Base-by-base conservation (phyloP, 1,140 invertebrate species). In the Lucilia sericata region DNA sequence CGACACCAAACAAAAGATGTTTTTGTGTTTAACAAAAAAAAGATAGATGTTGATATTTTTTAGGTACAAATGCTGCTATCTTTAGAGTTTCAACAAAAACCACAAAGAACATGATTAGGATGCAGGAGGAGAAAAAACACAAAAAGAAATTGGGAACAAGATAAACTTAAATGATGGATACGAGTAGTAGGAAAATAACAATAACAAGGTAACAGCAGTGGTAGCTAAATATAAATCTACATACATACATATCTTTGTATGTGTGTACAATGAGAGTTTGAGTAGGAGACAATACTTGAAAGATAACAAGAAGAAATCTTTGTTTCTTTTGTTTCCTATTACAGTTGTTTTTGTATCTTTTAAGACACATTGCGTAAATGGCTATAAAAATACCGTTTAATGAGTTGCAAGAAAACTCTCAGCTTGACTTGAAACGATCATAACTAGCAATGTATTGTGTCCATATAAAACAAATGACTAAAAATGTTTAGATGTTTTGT, bases 381-480 rank as follows among this genome's bases (percentile, higher is more conserved):
- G 74, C 76, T 75, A 83, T 51, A 83, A 83, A 85, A 85, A 87
- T 87, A 87, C 87, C 86, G 85, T 87, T 87, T 87, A 87, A 87
- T 87, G 87, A 86, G 86, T 70, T 47, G 74, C 82, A 36, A 70
- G n/a, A 70, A 70, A 70, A 70, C 65, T 21, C 86, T 86, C 87
- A 87, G 87, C 86, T 87, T 87, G 87, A 84, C 76, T 49, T 80
- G n/a, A 80, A 80, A 49, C 19, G 65, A 70, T 70, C 65, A 25
- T 70, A 70, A 19, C n/a, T 70, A 70, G 5, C 10, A 70, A 21
- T n/a, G 55, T 70, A 70, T 25, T 70, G 65, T n/a, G 65, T n/a
- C 55, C 14, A 14, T 7, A 60, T n/a, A 60, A 60, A n/a, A 60
- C 55, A 60, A 60, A 60, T 60, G 55, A 60, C 55, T 60, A 60